Base-by-base conservation (phyloP, 1,140 invertebrate species). In the Probaryconus sp. region DNA sequence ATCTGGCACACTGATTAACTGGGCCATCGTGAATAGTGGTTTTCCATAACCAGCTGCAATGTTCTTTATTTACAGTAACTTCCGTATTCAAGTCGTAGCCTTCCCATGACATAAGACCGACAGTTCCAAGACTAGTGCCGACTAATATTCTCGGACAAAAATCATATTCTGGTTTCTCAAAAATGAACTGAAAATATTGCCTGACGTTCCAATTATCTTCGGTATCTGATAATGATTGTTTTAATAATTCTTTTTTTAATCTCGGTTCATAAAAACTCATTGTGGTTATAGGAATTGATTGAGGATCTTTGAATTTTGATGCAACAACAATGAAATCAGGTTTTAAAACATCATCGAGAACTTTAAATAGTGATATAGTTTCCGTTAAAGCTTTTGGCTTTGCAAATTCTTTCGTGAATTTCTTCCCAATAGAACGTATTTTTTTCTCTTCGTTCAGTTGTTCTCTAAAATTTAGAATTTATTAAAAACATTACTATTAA, bases 11-110 rank as follows among this genome's bases (percentile, higher is more conserved):
- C 16, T 89, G 83, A 0, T 88, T 86, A 9, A 94, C 79, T 1
- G 92, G 90, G 0, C 93, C 93, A 76, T 94, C 91, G 75, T 94
- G 93, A 43, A 92, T 89, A 56, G 78, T 83, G 65, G 88, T 88
- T 56, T 83, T 77, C 75, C 82, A 88, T 18, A 83, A 50, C 79
- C 89, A 86, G 58, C 85, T 85, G 21, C 82, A 84, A 35, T 82
- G 82, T 82, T 92, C 90, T 3, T 83, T 88, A 75, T 90, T 91
- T 1, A 91, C 85, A 7, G 81, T 71, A 65, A 89, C 84, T 0
- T 90, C 91, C 0, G 89, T 89, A 61, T 89, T 87, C 45, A 91
- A 90, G 24, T 91, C 89, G 70, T 89, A 91, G 7, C 91, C 91
- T 64, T 90, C 89, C 90, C 91, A 92, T 1, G 86, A 82, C 28